Base-by-base conservation (phyloP, 2,113 vertebrate species). In the Sardina pilchardus region DNA sequence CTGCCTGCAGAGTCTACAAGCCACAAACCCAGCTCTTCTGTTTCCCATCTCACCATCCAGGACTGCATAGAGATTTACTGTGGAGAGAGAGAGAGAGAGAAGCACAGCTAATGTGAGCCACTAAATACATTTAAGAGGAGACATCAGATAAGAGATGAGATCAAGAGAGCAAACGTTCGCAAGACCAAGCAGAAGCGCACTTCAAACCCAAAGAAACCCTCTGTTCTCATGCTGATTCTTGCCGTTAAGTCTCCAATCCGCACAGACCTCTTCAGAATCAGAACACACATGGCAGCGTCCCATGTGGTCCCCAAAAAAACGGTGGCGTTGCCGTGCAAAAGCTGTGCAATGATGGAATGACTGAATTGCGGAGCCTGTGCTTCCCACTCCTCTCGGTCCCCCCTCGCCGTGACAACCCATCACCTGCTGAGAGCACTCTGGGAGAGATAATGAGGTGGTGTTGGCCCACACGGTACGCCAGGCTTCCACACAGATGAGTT, bases 31-130 rank as follows among this genome's bases (percentile, higher is more conserved):
- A 10, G 7, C 26, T 71, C 63, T 71, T 71, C 63, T 71, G 63
- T 30, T 71, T 71, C 14, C n/a, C 63, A 9, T 71, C 63, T 71
- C 7, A 14, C 34, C 63, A 30, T 34, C 26, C 26, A 71, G 26
- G n/a, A 71, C 63, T 71, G 63, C 63, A 71, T 71, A 71, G 63
- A 71, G 63, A 71, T 71, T 71, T 71, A 71, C 63, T 71, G 63
- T 14, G 26, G 30, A 71, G 9, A 0, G 1, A 71, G 26, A 34
- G 26, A 34, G 63, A 71, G 30, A 71, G 30, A 14, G 26, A 34
- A 71, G 0, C 63, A 71, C 63, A 71, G 63, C 3, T 1, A 71
- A 71, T 71, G 9, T 71, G 34, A 71, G 12, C 4, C 34, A 30
- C n/a, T 30, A 26, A 30, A 67, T 14, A 34, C 12, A 34, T 10